Conservation (phyloP, 2,113 vertebrate genomes). For the Pachyramphus minor region DNA sequence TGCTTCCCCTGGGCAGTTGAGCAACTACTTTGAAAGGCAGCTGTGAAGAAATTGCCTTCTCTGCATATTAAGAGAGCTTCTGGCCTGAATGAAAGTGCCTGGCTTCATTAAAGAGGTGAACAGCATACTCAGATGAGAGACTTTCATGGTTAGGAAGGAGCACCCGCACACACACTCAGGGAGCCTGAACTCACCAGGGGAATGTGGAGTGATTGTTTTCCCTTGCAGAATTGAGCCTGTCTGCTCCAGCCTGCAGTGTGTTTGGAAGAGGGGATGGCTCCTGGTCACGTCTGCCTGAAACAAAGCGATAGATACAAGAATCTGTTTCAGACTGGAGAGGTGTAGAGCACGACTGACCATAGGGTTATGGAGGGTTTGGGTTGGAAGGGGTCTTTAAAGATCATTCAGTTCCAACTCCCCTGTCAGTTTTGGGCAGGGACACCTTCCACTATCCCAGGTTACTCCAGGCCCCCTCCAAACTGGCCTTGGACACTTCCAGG, state of each 20-base stretch:
- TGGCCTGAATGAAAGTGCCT: neutral
- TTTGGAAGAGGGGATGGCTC: neutral
- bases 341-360: fast-evolving
- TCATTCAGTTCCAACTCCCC: neutral
- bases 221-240: neutral
- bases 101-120: neutral
- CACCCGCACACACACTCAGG: neutral
- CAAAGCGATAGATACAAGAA: neutral
- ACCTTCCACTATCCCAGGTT: fast-evolving
- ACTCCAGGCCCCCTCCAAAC: fast-evolving
- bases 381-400: neutral
- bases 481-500: neutral
- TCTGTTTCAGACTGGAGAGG: too few relatives aligned
- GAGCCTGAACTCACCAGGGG: neutral
- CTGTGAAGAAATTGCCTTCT: neutral
- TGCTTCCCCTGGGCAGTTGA: fast-evolving
- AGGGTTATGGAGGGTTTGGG: neutral
- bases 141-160: neutral
- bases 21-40: neutral
- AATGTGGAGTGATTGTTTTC: neutral
- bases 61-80: neutral
- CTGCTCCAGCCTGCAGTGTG: neutral
- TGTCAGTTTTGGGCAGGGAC: neutral
- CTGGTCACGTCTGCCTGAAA: neutral
- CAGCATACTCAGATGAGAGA: neutral